A percentile compares a stretch with the other conserved stretches of the same genome.
Evolutionary conservation across 30 jellyfish, hydroid and myxozoan species (phyloP).

Genomic region (Chironex yamaguchii): DNA sequence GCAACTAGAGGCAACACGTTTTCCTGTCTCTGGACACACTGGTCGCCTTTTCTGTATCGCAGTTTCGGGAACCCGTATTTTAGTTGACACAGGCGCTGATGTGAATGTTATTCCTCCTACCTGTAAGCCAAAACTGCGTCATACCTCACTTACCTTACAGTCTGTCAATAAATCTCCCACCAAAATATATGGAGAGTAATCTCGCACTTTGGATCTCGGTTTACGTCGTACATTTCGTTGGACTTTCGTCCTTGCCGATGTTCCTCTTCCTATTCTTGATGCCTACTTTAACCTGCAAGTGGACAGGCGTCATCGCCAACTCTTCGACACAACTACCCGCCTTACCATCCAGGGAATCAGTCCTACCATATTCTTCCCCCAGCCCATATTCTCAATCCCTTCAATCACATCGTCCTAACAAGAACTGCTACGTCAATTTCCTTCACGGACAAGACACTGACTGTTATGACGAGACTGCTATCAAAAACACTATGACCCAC

Average conservation of each 20-base stretch:
- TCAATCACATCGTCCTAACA: not conserved
- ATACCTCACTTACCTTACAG: not conserved
- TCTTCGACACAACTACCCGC: constrained; percentile 40
- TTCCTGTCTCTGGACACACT: constrained; percentile 1
- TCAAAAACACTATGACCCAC: constrained; percentile 20
- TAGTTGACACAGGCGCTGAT: constrained; percentile 72
- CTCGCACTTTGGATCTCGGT: constrained; percentile 16
- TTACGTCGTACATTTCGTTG: constrained; percentile 43
- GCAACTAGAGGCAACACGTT: constrained; percentile 7
- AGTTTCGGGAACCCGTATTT: constrained; percentile 28
- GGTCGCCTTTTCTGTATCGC: constrained; percentile 59
- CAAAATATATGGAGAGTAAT: constrained; percentile 23
- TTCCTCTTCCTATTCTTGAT: constrained; percentile 37
- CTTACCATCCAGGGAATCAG: constrained; percentile 5
- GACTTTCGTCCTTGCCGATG: constrained; percentile 52
- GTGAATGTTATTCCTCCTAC: constrained; percentile 63
- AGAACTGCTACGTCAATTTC: constrained; percentile 26
- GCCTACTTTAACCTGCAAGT: constrained; percentile 21
- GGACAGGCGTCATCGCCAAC: constrained; percentile 1
- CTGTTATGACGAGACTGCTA: constrained; percentile 25
- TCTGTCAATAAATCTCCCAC: constrained; percentile 52
- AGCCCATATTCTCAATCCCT: constrained; percentile 9
- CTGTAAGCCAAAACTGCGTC: not conserved
- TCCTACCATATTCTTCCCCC: constrained; percentile 8
- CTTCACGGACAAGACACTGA: not conserved